These are phyloP conservation scores for Ypsolopha scabrella DNA, from an alignment of 2,888 invertebrate genomes.

Conservation along the genomic window DNA sequence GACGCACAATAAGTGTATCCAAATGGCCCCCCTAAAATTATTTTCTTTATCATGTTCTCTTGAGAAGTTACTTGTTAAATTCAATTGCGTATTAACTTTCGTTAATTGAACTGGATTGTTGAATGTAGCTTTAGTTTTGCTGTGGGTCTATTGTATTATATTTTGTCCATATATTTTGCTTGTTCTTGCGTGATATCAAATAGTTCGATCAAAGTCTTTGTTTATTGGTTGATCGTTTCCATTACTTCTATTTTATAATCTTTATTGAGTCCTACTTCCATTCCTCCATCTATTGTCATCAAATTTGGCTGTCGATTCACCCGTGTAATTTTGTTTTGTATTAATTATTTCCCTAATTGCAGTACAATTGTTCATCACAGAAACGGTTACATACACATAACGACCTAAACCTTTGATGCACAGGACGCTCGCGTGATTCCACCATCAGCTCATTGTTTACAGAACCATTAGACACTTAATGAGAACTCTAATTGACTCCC, in stretches of 20 bases:
- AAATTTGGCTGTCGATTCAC: no score
- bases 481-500: conserved; percentile 39
- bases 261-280: background rate
- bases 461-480: conserved; percentile 49
- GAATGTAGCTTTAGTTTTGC: no score
- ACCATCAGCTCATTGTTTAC: conserved; percentile 46
- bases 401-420: background rate
- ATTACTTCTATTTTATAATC: background rate
- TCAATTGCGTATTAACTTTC: conserved; percentile 42
- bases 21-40: conserved; percentile 43
- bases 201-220: no score
- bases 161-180: no score
- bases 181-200: no score
- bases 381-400: background rate
- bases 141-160: no score
- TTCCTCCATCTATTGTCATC: no score
- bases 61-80: conserved; percentile 27
- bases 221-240: no score
- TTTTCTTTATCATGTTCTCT: conserved; percentile 53
- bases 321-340: background rate
- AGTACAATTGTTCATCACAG: background rate
- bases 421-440: conserved; percentile 52
- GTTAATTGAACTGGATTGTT: conserved; percentile 43
- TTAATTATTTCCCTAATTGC: background rate
- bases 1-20: conserved; percentile 62